Percentiles rank a stretch among this genome's conserved stretches.
phyloP scores from a whole-genome alignment of 2,888 invertebrate species.

The Tetanocera ferruginea region DNA sequence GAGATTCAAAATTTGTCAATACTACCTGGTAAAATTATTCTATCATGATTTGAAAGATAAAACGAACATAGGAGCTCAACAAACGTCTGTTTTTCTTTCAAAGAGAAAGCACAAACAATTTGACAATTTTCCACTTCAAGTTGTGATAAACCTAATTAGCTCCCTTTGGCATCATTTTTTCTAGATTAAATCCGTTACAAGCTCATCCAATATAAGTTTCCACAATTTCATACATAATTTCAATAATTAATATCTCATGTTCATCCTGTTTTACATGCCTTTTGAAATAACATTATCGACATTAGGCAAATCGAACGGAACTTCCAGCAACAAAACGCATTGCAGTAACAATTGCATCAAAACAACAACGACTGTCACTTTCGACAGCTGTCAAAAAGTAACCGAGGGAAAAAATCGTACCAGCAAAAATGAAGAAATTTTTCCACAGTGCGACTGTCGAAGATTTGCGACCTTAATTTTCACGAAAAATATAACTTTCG shows the following conservation, averaged over 20 bases:
- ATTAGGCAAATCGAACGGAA: not conserved
- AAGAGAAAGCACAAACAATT: too few species aligned
- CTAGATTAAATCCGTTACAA: too few species aligned
- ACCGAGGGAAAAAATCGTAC: not conserved
- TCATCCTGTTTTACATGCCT: not conserved
- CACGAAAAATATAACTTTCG: constrained; percentile 18
- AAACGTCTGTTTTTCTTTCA: too few species aligned
- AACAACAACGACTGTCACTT: not conserved
- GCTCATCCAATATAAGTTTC: too few species aligned
- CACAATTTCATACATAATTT: too few species aligned
- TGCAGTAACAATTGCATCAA: not conserved
- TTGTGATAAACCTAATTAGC: too few species aligned
- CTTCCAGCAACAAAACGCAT: not conserved
- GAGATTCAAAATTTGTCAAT: too few species aligned
- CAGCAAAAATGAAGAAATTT: constrained; percentile 41
- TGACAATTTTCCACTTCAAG: too few species aligned
- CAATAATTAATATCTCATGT: not conserved
- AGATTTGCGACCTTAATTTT: constrained; percentile 46
- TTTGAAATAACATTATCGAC: not conserved
- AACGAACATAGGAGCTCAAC: too few species aligned
- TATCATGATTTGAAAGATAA: too few species aligned
- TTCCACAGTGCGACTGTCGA: constrained; percentile 44
- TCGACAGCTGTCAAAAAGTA: constrained; percentile 25
- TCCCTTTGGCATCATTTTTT: too few species aligned
- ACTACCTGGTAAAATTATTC: too few species aligned